Conservation (phyloP, 2,113 vertebrate genomes). For the Lamprotornis superbus region DNA sequence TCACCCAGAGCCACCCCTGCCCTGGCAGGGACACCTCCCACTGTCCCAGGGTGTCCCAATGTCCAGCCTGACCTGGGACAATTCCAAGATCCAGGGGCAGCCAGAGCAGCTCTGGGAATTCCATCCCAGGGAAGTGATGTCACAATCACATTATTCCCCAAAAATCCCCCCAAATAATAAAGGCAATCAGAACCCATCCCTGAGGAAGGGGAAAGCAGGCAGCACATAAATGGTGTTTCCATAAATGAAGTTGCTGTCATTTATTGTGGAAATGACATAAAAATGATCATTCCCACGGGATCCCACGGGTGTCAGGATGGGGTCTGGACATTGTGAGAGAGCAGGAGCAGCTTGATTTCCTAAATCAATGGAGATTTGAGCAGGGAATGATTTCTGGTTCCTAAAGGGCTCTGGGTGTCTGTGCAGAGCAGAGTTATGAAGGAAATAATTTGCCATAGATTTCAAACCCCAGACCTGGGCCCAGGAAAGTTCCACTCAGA, state of each 20-base stretch:
- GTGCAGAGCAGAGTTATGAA: background rate
- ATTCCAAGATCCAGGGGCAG: background rate
- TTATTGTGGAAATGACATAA: too few species aligned
- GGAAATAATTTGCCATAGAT: background rate
- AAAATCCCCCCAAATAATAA: background rate
- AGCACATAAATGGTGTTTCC: too few species aligned
- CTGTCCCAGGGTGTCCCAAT: background rate
- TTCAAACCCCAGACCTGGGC: background rate
- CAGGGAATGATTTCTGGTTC: background rate
- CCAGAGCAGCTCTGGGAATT: background rate
- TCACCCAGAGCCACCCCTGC: fast-evolving
- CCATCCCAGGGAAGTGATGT: background rate
- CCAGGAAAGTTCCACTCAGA: background rate
- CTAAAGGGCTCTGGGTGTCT: background rate
- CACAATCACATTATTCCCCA: background rate
- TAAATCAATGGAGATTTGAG: background rate
- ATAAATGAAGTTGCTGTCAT: too few species aligned
- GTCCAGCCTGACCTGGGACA: background rate
- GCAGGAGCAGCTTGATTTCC: background rate
- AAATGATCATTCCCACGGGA: fast-evolving
- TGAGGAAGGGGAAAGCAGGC: background rate
- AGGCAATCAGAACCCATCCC: fast-evolving
- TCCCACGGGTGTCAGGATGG: fast-evolving
- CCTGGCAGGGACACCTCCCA: background rate
- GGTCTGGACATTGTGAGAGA: fast-evolving